Evolutionary conservation across 2,797 vertebrate species (phyloP).

Genomic region (Rhodeus uyekii): DNA sequence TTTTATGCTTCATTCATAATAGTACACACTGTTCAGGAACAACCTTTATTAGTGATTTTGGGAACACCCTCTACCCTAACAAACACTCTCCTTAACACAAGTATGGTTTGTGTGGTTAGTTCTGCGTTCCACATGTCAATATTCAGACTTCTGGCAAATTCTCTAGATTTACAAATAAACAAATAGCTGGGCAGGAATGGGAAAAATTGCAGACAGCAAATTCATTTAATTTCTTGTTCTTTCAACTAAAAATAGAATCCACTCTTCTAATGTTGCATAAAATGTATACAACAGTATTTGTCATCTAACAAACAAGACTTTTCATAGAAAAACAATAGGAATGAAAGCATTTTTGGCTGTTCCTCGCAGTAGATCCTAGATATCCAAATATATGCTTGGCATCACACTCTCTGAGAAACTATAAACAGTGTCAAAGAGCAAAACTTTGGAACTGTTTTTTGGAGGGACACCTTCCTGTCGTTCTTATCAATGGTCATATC

Average conservation of each 20-base stretch:
- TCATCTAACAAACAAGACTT: constrained; percentile 3
- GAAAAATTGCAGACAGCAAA: constrained; percentile 43
- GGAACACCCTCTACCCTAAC: background rate
- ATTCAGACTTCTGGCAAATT: constrained; percentile 54
- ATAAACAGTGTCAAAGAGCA: constrained; percentile 14
- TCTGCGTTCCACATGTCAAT: constrained; percentile 61
- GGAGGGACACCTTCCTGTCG: constrained; percentile 1
- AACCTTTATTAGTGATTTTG: background rate
- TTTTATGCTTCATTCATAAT: background rate
- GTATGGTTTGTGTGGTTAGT: constrained; percentile 17
- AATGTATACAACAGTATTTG: constrained; percentile 15
- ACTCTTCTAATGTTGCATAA: background rate
- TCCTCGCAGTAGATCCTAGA: background rate
- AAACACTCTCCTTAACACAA: constrained; percentile 7
- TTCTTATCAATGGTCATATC: constrained; percentile 22
- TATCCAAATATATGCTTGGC: constrained; percentile 26
- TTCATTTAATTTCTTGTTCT: constrained; percentile 36
- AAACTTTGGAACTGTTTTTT: constrained; percentile 9
- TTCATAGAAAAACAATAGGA: background rate
- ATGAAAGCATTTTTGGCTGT: constrained; percentile 21
- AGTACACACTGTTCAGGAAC: constrained; percentile 1
- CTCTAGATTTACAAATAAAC: constrained; percentile 60
- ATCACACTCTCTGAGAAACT: constrained; percentile 21
- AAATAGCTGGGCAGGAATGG: constrained; percentile 53
- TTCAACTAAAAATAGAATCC: constrained; percentile 35